Evolutionary conservation across 2,888 invertebrate genomes (phyloP).

Genomic region (Dastarcus helophoroides): DNA sequence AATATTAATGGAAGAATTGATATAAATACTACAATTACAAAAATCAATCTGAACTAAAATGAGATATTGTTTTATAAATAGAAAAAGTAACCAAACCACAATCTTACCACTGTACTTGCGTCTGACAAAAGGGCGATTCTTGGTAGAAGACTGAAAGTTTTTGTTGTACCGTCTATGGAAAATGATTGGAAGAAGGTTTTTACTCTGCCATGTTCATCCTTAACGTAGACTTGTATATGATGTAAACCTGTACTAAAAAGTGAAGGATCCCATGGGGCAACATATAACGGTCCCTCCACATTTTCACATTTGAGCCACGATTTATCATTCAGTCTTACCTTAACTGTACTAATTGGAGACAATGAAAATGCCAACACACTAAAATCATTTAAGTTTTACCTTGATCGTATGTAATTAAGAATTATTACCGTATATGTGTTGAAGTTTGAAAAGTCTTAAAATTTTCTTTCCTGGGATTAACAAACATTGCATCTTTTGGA

Average conservation of each 20-base stretch:
- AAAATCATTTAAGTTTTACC: too few species aligned
- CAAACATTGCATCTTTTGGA: constrained; percentile 74
- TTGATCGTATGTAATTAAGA: not conserved
- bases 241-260: constrained; percentile 56
- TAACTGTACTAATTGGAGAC: constrained; percentile 49
- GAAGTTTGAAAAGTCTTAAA: constrained; percentile 53
- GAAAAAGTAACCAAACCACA: not conserved
- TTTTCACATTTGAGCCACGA: constrained; percentile 52
- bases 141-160: constrained; percentile 55
- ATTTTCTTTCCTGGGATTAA: constrained; percentile 65
- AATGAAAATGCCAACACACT: constrained; percentile 71
- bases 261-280: constrained; percentile 59
- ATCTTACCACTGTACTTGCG: constrained; percentile 59
- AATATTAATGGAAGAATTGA: constrained; percentile 55
- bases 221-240: constrained; percentile 47
- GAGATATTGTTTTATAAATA: constrained; percentile 6
- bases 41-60: constrained; percentile 58
- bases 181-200: constrained; percentile 56
- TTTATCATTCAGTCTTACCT: constrained; percentile 53
- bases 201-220: constrained; percentile 47
- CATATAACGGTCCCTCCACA: constrained; percentile 59
- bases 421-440: constrained; percentile 58
- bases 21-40: constrained; percentile 48
- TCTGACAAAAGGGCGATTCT: constrained; percentile 68
- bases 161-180: constrained; percentile 59